phyloP scores from a whole-genome alignment of 1,140 invertebrate species.

The Tetramorium parvispinum region DNA sequence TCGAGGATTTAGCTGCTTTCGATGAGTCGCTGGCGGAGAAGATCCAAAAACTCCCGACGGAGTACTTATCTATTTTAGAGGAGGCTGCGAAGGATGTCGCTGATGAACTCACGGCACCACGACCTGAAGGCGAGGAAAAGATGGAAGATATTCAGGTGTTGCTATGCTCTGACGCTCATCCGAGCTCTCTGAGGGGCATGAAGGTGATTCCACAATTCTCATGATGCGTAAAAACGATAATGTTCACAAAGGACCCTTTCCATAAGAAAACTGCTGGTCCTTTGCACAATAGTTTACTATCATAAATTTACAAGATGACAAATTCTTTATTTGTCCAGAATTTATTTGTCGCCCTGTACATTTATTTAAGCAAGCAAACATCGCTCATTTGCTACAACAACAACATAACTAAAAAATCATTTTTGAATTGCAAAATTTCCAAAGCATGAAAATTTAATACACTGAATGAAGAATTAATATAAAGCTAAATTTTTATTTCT shows the following conservation, averaged over 20 bases:
- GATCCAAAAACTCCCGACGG: slow-evolving; percentile 95
- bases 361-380: slow-evolving; percentile 2
- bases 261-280: too few species aligned
- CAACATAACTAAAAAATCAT: too few species aligned
- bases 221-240: not conserved
- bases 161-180: slow-evolving; percentile 93
- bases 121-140: slow-evolving; percentile 95
- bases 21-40: slow-evolving; percentile 98
- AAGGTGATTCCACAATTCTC: slow-evolving; percentile 88
- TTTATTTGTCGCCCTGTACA: not conserved
- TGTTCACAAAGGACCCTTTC: not conserved
- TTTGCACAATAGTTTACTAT: not conserved
- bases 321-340: not conserved
- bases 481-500: too few species aligned
- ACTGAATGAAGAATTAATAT: too few species aligned
- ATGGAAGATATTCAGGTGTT: slow-evolving; percentile 98
- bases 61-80: slow-evolving; percentile 98
- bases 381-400: too few species aligned
- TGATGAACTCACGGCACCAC: slow-evolving; percentile 97
- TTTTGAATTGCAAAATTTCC: too few species aligned
- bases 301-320: not conserved
- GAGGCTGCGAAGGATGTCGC: slow-evolving; percentile 98
- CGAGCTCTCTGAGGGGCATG: slow-evolving; percentile 92
- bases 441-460: too few species aligned
- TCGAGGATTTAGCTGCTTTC: slow-evolving; percentile 97